Evolutionary conservation across 2,797 vertebrate genomes (phyloP).

Genomic region (Garrulus glandarius): DNA sequence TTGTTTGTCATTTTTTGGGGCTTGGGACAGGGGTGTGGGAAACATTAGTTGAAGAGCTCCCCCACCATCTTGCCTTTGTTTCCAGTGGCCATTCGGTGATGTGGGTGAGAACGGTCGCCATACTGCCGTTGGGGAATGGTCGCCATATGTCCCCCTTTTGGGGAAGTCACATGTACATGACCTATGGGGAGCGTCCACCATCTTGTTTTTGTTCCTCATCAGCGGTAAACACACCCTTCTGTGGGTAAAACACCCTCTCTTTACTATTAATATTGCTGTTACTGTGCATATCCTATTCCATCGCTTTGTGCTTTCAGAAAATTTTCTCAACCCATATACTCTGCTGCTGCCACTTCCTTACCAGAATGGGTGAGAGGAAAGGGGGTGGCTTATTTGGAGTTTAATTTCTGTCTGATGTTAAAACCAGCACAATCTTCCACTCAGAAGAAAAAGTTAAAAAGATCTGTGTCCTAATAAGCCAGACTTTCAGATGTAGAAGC

Average conservation of each 20-base stretch:
- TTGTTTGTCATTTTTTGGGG: neutral
- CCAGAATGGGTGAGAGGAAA: neutral
- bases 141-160: too few species aligned
- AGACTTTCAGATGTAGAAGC: neutral
- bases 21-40: rapidly evolving
- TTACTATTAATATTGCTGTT: neutral
- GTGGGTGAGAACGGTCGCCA: rapidly evolving
- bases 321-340: neutral
- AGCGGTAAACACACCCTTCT: neutral
- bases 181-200: rapidly evolving
- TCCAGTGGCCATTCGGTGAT: neutral
- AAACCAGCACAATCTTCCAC: neutral
- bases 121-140: neutral
- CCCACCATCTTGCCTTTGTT: neutral
- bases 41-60: neutral
- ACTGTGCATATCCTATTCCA: neutral
- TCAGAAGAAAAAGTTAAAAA: neutral
- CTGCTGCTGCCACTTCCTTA: neutral
- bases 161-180: too few species aligned
- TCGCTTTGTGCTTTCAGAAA: neutral
- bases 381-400: neutral
- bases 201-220: neutral
- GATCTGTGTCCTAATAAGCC: neutral
- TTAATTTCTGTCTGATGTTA: neutral
- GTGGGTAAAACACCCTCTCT: neutral